These are phyloP conservation scores for Drosophila malerkotliana DNA, from an alignment of 1,140 invertebrate genomes.

Conservation along the genomic window DNA sequence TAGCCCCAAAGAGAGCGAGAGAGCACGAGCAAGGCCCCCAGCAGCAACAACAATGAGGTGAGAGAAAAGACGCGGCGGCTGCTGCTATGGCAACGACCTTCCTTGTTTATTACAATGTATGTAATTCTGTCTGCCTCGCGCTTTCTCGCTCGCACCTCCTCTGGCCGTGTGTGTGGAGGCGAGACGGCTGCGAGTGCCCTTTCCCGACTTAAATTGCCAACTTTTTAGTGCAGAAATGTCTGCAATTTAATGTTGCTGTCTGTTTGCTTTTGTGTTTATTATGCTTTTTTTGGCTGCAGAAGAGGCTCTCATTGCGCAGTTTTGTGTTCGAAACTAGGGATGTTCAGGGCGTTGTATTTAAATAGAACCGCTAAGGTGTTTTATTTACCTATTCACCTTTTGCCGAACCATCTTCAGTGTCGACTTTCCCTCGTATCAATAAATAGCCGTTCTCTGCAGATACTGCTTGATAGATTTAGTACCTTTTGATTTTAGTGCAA, in stretches of 20 bases:
- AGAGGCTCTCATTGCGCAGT: constrained; percentile 41
- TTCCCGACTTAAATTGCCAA: constrained; percentile 68
- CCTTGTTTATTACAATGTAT: constrained; percentile 83
- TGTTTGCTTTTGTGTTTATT: constrained; percentile 44
- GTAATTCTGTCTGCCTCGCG: constrained; percentile 52
- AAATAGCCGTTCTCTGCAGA: background rate
- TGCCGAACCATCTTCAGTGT: background rate
- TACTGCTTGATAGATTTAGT: constrained; percentile 14
- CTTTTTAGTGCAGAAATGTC: constrained; percentile 78
- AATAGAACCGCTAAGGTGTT: background rate
- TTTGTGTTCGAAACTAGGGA: constrained; percentile 12
- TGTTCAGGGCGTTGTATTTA: constrained; percentile 4
- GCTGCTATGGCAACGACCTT: constrained; percentile 83
- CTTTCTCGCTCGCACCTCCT: constrained; percentile 29
- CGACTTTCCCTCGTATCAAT: background rate
- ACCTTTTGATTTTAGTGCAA: constrained; percentile 37
- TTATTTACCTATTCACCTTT: background rate
- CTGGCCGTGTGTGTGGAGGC: constrained; percentile 37
- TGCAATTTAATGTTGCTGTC: constrained; percentile 70
- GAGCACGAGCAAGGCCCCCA: constrained; percentile 22
- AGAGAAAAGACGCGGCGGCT: constrained; percentile 55
- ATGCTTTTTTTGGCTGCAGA: constrained; percentile 30
- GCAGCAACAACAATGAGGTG: constrained; percentile 35
- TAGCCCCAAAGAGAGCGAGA: constrained; percentile 38
- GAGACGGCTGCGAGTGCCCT: constrained; percentile 12